Base-by-base conservation (phyloP, 2,113 vertebrate species). In the Progne subis region DNA sequence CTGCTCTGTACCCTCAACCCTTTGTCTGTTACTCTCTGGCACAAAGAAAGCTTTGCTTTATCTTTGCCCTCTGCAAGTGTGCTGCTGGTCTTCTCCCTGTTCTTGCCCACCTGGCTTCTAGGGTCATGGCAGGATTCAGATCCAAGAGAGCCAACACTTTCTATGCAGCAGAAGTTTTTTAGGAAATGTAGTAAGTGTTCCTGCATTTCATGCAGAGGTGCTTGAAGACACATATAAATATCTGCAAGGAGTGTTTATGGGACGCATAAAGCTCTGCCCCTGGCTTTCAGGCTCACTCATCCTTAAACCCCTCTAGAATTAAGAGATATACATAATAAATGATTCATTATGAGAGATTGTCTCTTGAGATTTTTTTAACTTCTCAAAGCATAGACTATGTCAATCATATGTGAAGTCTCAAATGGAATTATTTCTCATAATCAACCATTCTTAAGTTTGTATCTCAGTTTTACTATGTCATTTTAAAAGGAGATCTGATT, bases 251-350 rank as follows among this genome's bases (percentile, higher is more conserved):
- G 29, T 92, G 94, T 96, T 97, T 95, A 71, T 75, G 84, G 88
- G 76, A 82, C 95, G 76, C 75, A 68, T 92, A 86, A 95, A 96
- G 44, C 88, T 88, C 82, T 92, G 90, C 88, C 92, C 75, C 76
- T 90, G 84, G 92, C 72, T 97, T 96, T 97, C 94, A 94, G 83
- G 88, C 94, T 97, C 94, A 96, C 75, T 97, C 93, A 95, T 95
- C 90, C 96, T 96, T 96, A 96, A 96, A 92, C 95, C 86, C 86
- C 44, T 82, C 77, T 78, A 94, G 94, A 97, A 97, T 96, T 94
- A 96, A 92, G 64, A 97, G 90, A 84, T 91, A 89, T 87, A 90
- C 68, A 90, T 94, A 97, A 95, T 95, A 97, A 98, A 97, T 97
- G 82, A 97, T 97, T 97, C 92, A 96, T 96, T 97, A 90, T 88